Conservation (phyloP, 2,113 vertebrate genomes). For the Heterotilapia buettikoferi region DNA sequence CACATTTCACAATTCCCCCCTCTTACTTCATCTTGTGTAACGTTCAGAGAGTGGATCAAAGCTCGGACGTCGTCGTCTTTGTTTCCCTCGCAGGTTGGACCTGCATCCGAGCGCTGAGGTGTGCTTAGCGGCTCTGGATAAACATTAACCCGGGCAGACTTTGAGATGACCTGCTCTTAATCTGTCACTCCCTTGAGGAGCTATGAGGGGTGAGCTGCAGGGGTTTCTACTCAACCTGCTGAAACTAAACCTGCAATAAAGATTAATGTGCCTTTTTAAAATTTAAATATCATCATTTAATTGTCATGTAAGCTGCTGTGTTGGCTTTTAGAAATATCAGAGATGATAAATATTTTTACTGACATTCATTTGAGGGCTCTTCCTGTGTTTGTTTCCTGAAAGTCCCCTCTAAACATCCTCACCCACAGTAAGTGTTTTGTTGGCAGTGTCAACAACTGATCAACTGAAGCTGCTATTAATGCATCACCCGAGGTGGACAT, state of each 20-base stretch:
- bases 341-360: background rate
- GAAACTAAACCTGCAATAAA: background rate
- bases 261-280: background rate
- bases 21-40: background rate
- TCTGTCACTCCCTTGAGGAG: background rate
- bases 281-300: background rate
- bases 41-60: background rate
- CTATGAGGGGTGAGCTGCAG: background rate
- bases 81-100: background rate
- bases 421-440: background rate
- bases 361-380: background rate
- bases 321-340: background rate
- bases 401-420: background rate
- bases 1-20: background rate
- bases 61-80: background rate
- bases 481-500: background rate
- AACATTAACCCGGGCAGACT: slow-evolving; percentile 45
- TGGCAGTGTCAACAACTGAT: slow-evolving; percentile 9
- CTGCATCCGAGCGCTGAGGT: background rate
- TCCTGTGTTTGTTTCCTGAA: background rate
- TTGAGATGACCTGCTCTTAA: background rate
- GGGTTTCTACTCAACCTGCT: background rate
- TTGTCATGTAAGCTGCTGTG: background rate
- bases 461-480: slow-evolving; percentile 8
- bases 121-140: slow-evolving; percentile 9